phyloP scores from a whole-genome alignment of 2,113 vertebrate species.

The Dasyprocta punctata region DNA sequence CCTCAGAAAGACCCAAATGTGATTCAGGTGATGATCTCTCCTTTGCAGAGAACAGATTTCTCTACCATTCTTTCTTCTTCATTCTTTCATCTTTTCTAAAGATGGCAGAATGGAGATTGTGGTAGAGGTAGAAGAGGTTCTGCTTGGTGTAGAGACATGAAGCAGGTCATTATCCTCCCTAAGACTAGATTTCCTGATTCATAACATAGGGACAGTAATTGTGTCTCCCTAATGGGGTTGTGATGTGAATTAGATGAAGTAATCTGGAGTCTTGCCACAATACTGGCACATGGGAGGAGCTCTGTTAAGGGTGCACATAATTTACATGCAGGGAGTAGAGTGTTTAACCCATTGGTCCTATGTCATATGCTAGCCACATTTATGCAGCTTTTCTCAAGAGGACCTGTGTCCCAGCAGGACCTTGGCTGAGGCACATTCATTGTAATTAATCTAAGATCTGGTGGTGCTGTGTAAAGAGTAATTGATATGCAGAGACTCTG shows the following conservation, averaged over 20 bases:
- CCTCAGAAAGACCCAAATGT: neutral
- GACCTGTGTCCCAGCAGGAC: neutral
- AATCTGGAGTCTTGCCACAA: neutral
- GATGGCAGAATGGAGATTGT: neutral
- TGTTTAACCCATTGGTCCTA: neutral
- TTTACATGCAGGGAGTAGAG: neutral
- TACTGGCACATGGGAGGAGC: neutral
- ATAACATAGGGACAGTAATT: neutral
- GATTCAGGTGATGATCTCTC: neutral
- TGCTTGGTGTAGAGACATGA: neutral
- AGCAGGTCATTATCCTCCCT: neutral
- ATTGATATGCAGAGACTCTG: slow-evolving; percentile 64
- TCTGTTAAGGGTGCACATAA: neutral
- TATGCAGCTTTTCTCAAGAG: neutral
- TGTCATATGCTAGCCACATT: slow-evolving; percentile 57
- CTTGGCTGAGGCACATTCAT: neutral
- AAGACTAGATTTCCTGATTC: neutral
- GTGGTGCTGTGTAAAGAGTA: slow-evolving; percentile 45
- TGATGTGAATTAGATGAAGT: neutral
- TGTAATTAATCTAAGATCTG: slow-evolving; percentile 53
- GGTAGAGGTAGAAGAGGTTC: no score
- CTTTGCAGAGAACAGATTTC: neutral
- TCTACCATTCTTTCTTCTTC: neutral
- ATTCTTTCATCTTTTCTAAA: neutral
- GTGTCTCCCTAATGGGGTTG: neutral